Conservation (phyloP, 2,113 vertebrate species). For the Morone saxatilis region DNA sequence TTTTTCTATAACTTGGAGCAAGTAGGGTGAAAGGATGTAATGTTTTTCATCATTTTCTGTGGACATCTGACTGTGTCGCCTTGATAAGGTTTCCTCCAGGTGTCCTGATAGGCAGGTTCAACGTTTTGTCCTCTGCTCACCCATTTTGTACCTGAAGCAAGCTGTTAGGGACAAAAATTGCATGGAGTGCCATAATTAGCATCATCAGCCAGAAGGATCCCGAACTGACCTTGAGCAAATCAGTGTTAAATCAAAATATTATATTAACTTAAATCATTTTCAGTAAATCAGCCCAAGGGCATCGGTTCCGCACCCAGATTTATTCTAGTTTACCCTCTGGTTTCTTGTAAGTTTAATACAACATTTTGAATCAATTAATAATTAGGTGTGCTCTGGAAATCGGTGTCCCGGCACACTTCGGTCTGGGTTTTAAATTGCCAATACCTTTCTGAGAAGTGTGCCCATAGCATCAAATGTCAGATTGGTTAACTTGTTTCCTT, state of each 20-base stretch:
- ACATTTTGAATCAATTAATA: constrained; percentile 6
- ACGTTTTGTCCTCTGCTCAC: constrained; percentile 52
- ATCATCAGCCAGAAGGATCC: neutral
- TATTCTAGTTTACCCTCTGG: neutral
- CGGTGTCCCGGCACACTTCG: neutral
- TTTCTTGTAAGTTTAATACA: neutral
- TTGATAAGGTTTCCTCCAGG: constrained; percentile 66
- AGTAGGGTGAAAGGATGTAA: constrained; percentile 32
- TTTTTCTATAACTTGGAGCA: constrained; percentile 34
- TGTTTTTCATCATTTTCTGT: constrained; percentile 33
- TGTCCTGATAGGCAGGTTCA: constrained; percentile 43
- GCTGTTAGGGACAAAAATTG: neutral
- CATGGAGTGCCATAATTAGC: neutral
- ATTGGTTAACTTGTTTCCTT: neutral
- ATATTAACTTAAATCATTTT: constrained; percentile 14
- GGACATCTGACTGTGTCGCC: constrained; percentile 44
- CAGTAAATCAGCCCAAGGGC: neutral
- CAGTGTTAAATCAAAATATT: constrained; percentile 3
- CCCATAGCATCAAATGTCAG: neutral
- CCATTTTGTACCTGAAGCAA: constrained; percentile 34
- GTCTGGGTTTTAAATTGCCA: neutral
- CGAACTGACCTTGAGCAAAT: constrained; percentile 14
- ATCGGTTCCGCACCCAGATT: neutral
- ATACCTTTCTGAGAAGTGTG: neutral
- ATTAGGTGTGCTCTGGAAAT: constrained; percentile 4